These are phyloP conservation scores for Sesamia nonagrioides DNA, from an alignment of 1,140 invertebrate species.

Conservation along the genomic window DNA sequence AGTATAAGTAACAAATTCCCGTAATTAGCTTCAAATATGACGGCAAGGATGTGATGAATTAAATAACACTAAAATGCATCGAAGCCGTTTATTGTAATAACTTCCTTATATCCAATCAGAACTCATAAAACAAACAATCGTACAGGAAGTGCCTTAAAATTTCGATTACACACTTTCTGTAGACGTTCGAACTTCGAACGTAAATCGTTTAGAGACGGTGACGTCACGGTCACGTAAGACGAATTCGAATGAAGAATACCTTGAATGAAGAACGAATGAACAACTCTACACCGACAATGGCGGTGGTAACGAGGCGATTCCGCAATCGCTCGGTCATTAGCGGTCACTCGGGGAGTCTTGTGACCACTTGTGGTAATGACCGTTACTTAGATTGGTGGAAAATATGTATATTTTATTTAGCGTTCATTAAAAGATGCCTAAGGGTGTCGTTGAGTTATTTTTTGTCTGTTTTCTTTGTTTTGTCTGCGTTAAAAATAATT, in stretches of 20 bases:
- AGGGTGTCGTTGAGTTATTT: slow-evolving; percentile 4
- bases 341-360: slow-evolving; percentile 63
- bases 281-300: slow-evolving; percentile 71
- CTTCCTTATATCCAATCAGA: slow-evolving; percentile 40
- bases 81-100: slow-evolving; percentile 22
- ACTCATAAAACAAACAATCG: slow-evolving; percentile 38
- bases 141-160: slow-evolving; percentile 40
- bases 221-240: slow-evolving; percentile 47
- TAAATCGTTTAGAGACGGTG: slow-evolving; percentile 29
- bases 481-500: not conserved
- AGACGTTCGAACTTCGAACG: slow-evolving; percentile 27
- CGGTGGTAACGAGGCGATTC: slow-evolving; percentile 73
- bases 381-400: slow-evolving; percentile 24
- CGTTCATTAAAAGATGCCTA: slow-evolving; percentile 19
- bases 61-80: slow-evolving; percentile 11
- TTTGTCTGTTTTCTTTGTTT: not conserved
- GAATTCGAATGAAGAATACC: slow-evolving; percentile 30
- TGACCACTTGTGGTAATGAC: slow-evolving; percentile 45
- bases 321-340: slow-evolving; percentile 72
- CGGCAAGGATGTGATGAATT: slow-evolving; percentile 13
- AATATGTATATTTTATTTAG: slow-evolving; percentile 6
- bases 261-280: slow-evolving; percentile 58
- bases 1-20: not conserved
- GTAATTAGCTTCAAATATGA: not conserved
- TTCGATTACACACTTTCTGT: slow-evolving; percentile 36